Percentiles rank a stretch among this genome's conserved stretches.
Evolutionary conservation across 2,888 invertebrate genomes (phyloP).

Genomic region (Temnothorax unifasciatus): DNA sequence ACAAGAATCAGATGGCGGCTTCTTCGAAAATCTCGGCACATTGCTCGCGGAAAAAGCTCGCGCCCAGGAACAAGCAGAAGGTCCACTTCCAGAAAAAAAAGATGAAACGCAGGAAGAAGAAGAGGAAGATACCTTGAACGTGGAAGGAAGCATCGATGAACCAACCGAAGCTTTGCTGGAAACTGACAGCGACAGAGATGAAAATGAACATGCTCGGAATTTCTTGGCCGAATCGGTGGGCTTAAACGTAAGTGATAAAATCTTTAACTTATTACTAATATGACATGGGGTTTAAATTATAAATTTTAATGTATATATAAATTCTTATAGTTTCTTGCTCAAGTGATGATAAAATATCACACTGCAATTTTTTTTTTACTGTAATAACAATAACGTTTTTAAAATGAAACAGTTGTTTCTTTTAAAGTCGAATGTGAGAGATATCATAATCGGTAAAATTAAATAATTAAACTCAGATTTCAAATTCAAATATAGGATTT

Average conservation of each 20-base stretch:
- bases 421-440: neutral
- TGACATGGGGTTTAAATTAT: neutral
- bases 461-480: neutral
- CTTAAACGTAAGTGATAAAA: slow-evolving; percentile 91
- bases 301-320: neutral
- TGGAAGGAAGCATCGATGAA: slow-evolving; percentile 77
- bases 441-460: neutral
- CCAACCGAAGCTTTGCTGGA: slow-evolving; percentile 88
- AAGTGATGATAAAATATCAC: neutral
- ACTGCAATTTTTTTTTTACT: neutral
- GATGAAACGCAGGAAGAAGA: slow-evolving; percentile 83
- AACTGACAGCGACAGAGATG: slow-evolving; percentile 90
- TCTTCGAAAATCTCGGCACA: slow-evolving; percentile 94
- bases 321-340: neutral
- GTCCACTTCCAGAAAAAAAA: slow-evolving; percentile 80
- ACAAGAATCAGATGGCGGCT: slow-evolving; percentile 93
- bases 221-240: slow-evolving; percentile 90
- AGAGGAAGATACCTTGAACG: slow-evolving; percentile 71
- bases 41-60: slow-evolving; percentile 87
- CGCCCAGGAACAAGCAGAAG: slow-evolving; percentile 79
- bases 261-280: neutral
- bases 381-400: neutral
- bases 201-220: slow-evolving; percentile 88
- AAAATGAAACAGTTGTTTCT: neutral
- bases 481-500: neutral